phyloP scores from a whole-genome alignment of 2,888 invertebrate genomes.

The Brachylomia viminalis region DNA sequence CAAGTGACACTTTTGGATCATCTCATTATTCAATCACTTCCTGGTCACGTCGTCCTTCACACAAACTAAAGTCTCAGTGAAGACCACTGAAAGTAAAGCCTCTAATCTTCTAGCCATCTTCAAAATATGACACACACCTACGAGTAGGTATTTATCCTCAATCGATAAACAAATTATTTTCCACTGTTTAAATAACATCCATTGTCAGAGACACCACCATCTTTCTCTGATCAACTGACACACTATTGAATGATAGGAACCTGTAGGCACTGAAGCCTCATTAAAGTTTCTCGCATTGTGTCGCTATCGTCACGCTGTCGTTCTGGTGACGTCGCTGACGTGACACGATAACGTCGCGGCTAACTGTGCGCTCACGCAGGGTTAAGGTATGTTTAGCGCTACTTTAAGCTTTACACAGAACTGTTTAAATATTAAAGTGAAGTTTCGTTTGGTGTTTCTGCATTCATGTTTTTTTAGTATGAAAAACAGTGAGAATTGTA shows the following conservation, averaged over 20 bases:
- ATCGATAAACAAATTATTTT: background rate
- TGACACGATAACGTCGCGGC: constrained; percentile 41
- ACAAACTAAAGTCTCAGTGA: no score
- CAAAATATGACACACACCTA: background rate
- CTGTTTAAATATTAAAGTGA: background rate
- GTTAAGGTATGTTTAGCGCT: background rate
- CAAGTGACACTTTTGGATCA: constrained; percentile 37
- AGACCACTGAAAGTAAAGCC: no score
- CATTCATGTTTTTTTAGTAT: background rate
- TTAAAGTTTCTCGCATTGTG: constrained; percentile 51
- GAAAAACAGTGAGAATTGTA: background rate
- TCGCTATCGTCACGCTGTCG: constrained; percentile 49
- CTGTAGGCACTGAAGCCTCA: constrained; percentile 25
- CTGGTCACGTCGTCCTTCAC: no score
- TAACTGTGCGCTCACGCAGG: constrained; percentile 50
- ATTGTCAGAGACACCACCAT: background rate
- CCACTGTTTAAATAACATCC: background rate
- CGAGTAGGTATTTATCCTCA: background rate
- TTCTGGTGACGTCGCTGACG: constrained; percentile 34
- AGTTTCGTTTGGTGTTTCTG: background rate
- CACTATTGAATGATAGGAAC: constrained; percentile 25
- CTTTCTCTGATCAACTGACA: constrained; percentile 15
- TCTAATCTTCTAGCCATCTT: no score
- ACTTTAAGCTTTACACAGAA: no score
- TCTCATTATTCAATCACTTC: no score